phyloP scores from a whole-genome alignment of 2,797 vertebrate species.

The Alca torda region DNA sequence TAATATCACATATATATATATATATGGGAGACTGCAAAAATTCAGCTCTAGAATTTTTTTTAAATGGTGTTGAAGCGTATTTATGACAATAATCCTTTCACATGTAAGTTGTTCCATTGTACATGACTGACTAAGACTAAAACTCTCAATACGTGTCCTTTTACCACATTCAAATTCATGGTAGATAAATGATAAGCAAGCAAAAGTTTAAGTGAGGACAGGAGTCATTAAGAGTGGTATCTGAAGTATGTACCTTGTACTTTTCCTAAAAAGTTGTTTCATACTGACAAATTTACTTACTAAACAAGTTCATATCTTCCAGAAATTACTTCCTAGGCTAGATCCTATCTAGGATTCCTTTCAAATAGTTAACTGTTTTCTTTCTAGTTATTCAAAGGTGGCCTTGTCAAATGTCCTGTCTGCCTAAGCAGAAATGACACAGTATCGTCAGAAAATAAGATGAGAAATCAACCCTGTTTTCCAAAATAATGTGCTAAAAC shows the following conservation, averaged over 20 bases:
- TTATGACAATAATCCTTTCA: neutral
- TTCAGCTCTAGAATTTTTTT: neutral
- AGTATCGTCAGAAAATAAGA: neutral
- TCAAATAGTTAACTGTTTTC: neutral
- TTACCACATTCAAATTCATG: neutral
- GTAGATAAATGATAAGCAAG: neutral
- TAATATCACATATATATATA: neutral
- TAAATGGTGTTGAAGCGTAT: neutral
- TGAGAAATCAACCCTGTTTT: neutral
- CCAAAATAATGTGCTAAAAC: neutral
- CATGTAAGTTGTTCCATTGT: neutral
- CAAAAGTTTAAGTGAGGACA: neutral
- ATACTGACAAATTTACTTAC: neutral
- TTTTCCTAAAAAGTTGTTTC: neutral
- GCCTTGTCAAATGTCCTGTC: neutral
- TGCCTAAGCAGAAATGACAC: neutral
- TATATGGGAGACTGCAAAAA: neutral
- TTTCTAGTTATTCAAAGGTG: neutral
- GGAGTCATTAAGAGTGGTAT: neutral
- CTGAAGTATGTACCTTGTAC: neutral
- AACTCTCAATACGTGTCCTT: neutral
- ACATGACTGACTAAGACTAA: neutral
- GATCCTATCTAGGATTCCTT: neutral
- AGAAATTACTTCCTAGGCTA: neutral
- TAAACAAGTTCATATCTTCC: neutral